Conservation (phyloP, 2,888 invertebrate genomes). For the Chalcosyrphus nemorum region DNA sequence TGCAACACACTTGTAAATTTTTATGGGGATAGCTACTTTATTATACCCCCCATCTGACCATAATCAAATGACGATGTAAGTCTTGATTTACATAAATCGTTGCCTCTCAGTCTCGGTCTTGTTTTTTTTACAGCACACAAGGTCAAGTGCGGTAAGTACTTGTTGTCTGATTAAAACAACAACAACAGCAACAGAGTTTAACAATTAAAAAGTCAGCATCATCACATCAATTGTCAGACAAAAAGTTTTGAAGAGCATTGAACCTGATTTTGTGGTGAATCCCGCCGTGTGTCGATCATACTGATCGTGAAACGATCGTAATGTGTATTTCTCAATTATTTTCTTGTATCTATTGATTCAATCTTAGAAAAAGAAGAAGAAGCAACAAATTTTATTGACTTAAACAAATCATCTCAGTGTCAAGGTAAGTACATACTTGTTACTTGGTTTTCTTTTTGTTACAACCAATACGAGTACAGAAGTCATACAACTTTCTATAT, state of each 20-base stretch:
- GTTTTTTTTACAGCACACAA: no score
- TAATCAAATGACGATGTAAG: conserved; percentile 12
- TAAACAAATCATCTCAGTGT: conserved; percentile 33
- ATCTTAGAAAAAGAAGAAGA: neutral
- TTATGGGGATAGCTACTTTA: neutral
- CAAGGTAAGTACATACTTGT: conserved; percentile 18
- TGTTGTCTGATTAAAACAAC: neutral
- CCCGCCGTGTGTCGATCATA: neutral
- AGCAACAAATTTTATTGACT: neutral
- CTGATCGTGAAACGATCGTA: neutral
- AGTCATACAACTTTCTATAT: conserved; percentile 44
- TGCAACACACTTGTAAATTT: neutral
- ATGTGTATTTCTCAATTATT: neutral
- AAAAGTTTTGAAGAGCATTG: conserved; percentile 20
- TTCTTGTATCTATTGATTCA: neutral
- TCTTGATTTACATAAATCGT: conserved; percentile 4
- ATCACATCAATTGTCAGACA: neutral
- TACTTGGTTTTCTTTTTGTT: neutral
- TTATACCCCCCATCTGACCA: neutral
- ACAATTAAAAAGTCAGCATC: neutral
- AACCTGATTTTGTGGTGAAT: neutral
- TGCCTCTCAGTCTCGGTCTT: neutral
- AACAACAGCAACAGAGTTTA: no score
- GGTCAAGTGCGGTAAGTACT: conserved; percentile 10
- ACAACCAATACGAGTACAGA: conserved; percentile 7